Base-by-base conservation (phyloP, 1,140 invertebrate species). In the Plodia interpunctella region DNA sequence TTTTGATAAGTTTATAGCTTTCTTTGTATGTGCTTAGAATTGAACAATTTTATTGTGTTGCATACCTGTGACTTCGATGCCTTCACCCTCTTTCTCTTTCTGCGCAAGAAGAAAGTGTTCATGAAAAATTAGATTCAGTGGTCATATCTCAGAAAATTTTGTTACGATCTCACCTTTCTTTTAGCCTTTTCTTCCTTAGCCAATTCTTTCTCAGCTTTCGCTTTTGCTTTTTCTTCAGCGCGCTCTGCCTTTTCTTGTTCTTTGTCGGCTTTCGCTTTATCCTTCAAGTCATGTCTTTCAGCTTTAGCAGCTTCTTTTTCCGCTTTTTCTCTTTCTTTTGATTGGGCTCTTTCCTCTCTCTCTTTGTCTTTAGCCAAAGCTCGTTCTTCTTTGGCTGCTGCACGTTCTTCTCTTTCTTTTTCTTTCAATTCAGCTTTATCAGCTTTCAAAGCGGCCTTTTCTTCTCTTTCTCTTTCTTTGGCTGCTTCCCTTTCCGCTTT, bases 401-500 rank as follows among this genome's bases (percentile, higher is more conserved):
- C 32, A 1, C 8, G n/a, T 44, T 53, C 15, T 8, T 32, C 54
- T 44, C 60, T 57, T 17, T 62, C 60, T 30, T 60, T 56, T 51
- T 57, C 51, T 13, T 55, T 44, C 8, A 11, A 49, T 21, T 8
- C 56, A 35, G 9, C 17, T 53, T 25, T 52, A 5, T 53, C 50
- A n/a, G 28, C 17, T 18, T 38, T 50, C 11, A 21, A 15, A 1
- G 9, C 17, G 21, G 10, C 21, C 53, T 61, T 60, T 18, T 62
- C 60, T 15, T 25, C 30, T 55, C 52, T 55, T 28, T 44, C 20
- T 62, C 49, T 64, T 15, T 63, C 68, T 55, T 65, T 66, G 28
- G 56, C 20, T 17, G 18, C 55, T 21, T 5, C n/a, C 20, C 19
- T 56, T 28, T 62, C 62, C 9, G 19, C 19, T 56, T 62, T 61